phyloP scores from a whole-genome alignment of 1,140 invertebrate species.

The Hylaeus anthracinus region DNA sequence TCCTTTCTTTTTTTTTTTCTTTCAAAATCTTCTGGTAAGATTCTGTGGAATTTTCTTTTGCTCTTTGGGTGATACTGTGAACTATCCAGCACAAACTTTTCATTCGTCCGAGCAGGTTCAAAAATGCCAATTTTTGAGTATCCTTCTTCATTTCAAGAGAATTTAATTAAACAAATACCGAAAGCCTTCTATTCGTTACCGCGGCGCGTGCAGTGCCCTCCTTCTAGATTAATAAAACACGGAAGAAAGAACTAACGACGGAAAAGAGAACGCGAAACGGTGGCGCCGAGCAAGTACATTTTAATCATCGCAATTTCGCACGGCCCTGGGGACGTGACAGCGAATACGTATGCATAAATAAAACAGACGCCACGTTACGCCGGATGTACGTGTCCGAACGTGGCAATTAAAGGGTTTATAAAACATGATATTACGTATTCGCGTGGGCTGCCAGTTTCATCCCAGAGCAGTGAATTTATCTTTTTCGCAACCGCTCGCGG shows the following conservation, averaged over 20 bases:
- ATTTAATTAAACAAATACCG: slow-evolving; percentile 38
- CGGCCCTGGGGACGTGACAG: slow-evolving; percentile 23
- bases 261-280: not conserved
- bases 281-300: slow-evolving; percentile 19
- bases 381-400: slow-evolving; percentile 16
- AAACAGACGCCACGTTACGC: slow-evolving; percentile 10
- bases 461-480: slow-evolving; percentile 1
- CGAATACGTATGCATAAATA: slow-evolving; percentile 36
- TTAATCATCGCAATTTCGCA: slow-evolving; percentile 46
- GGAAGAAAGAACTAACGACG: not conserved
- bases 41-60: too few relatives aligned
- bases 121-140: too few relatives aligned
- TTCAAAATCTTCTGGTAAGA: too few relatives aligned
- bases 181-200: slow-evolving; percentile 18
- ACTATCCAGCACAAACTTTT: too few relatives aligned
- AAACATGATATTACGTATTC: slow-evolving; percentile 39
- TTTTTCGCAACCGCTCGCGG: not conserved
- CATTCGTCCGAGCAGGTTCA: too few relatives aligned
- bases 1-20: too few relatives aligned
- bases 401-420: slow-evolving; percentile 51
- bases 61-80: too few relatives aligned
- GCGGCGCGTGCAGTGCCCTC: not conserved
- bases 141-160: not conserved
- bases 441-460: slow-evolving; percentile 4
- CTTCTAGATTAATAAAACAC: slow-evolving; percentile 12